Conservation (phyloP, 2,888 invertebrate genomes). For the Mimachlamys varia region DNA sequence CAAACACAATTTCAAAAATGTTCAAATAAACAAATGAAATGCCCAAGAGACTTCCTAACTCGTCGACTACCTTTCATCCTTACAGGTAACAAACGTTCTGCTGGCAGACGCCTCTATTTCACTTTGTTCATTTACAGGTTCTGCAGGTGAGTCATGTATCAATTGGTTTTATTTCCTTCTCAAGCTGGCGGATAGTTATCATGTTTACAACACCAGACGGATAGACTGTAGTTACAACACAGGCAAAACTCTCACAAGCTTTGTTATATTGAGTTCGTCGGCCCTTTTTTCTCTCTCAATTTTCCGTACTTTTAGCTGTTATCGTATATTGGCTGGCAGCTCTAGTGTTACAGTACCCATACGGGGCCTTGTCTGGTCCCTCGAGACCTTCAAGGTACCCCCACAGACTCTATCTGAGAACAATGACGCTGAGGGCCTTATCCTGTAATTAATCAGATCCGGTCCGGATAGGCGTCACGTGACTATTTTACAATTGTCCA, state of each 20-base stretch:
- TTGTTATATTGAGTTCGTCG: neutral
- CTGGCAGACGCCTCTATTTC: neutral
- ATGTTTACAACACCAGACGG: neutral
- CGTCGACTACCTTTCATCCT: neutral
- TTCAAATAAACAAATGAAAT: neutral
- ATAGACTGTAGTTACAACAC: neutral
- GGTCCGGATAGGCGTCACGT: neutral
- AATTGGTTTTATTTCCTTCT: conserved; percentile 2
- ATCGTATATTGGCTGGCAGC: no score
- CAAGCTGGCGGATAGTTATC: neutral
- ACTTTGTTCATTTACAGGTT: neutral
- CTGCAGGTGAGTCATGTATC: neutral
- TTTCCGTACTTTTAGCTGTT: no score
- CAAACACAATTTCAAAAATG: neutral
- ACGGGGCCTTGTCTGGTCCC: neutral
- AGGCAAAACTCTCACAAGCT: neutral
- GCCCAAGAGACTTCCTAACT: neutral
- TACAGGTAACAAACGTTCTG: neutral
- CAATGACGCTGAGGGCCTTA: neutral
- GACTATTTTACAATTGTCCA: neutral
- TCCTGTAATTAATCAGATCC: neutral
- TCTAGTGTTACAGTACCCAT: neutral
- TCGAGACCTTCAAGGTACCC: neutral
- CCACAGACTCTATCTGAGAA: neutral
- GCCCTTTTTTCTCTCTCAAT: neutral